Conservation (phyloP, 1,140 invertebrate genomes). For the Neodiprion fabricii region DNA sequence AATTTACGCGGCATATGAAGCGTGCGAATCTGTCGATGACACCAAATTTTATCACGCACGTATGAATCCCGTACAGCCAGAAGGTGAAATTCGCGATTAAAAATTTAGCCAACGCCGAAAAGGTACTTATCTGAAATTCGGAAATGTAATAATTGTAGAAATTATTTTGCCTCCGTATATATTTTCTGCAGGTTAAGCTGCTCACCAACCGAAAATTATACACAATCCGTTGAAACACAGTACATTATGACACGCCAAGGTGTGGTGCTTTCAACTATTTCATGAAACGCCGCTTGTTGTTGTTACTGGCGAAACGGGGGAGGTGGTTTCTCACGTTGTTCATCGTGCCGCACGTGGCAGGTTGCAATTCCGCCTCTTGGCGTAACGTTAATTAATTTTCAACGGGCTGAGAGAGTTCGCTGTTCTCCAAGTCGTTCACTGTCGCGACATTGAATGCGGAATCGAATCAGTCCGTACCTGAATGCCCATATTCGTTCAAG, state of each 20-base stretch:
- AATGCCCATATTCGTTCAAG: no score
- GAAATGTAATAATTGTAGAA: not conserved
- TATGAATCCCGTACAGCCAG: not conserved
- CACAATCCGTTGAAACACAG: not conserved
- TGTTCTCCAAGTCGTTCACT: not conserved
- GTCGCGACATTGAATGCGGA: no score
- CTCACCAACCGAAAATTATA: not conserved
- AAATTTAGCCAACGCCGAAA: not conserved
- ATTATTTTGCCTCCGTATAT: not conserved
- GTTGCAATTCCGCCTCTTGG: not conserved
- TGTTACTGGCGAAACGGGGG: not conserved
- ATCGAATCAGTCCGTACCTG: no score
- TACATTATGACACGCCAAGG: not conserved
- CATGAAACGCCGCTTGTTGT: not conserved
- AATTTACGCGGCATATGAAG: not conserved
- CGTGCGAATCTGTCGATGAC: not conserved
- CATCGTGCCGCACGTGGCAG: no score
- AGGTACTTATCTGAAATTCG: not conserved
- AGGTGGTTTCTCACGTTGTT: not conserved
- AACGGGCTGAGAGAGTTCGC: not conserved
- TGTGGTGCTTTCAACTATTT: constrained; percentile 1
- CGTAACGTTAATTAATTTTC: not conserved
- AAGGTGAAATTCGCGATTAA: not conserved
- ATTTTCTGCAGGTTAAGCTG: not conserved
- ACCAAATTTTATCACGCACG: not conserved